These are phyloP conservation scores for Dicycla oo DNA, from an alignment of 2,888 invertebrate genomes.

Conservation along the genomic window DNA sequence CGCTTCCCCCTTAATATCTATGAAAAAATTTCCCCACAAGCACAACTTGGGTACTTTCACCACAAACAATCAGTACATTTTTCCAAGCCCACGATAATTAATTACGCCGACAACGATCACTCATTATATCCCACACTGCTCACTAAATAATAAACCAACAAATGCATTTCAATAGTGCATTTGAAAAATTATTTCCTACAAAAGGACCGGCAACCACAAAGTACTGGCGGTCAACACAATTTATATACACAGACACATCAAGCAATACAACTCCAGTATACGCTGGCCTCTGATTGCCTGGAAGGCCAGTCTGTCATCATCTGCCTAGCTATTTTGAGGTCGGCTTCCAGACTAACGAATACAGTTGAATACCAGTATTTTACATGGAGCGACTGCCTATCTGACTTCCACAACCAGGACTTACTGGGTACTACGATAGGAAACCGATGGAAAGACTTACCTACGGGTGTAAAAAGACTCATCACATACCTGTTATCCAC, in stretches of 20 bases:
- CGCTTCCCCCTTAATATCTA: no score
- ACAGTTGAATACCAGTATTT: background rate
- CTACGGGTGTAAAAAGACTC: background rate
- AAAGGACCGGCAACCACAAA: constrained; percentile 42
- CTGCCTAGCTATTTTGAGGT: background rate
- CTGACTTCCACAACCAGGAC: background rate
- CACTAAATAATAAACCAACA: constrained; percentile 25
- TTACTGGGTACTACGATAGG: background rate
- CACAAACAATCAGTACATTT: no score
- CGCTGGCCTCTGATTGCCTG: background rate
- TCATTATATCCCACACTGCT: background rate
- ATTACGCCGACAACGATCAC: background rate
- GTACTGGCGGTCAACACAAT: constrained; percentile 36
- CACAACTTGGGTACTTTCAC: no score
- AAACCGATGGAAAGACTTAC: background rate
- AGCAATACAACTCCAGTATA: background rate
- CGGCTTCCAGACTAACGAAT: background rate
- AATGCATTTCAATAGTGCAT: constrained; percentile 39
- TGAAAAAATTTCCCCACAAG: no score
- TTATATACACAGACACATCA: constrained; percentile 34
- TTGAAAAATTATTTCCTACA: constrained; percentile 40
- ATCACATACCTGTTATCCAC: background rate
- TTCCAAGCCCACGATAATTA: background rate
- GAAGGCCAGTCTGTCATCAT: background rate
- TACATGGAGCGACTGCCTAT: background rate